Percentiles rank a stretch among this genome's conserved stretches.
Conservation (phyloP, 2,797 vertebrate genomes). For the Crenuchus spilurus region DNA sequence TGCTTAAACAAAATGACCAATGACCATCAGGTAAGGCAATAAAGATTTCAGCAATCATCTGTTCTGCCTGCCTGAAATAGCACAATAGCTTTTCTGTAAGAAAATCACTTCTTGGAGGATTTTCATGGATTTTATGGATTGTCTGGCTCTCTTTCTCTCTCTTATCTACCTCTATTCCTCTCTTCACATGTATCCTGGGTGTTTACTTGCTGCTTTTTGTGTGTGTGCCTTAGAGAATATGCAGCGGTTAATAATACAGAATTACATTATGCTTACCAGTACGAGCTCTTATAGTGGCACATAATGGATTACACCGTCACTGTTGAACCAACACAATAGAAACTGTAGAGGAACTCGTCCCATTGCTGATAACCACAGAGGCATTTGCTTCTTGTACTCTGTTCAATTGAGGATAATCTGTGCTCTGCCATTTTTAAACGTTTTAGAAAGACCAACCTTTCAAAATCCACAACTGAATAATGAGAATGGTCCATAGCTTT, state of each 20-base stretch:
- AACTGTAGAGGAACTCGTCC: conserved; percentile 10
- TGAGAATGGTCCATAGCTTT: no score
- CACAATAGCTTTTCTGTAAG: no score
- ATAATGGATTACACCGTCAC: conserved; percentile 35
- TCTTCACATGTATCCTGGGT: background rate
- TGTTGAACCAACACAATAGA: conserved; percentile 22
- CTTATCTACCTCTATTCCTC: background rate
- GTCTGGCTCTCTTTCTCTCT: background rate
- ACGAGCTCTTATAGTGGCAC: conserved; percentile 30
- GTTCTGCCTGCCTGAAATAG: no score
- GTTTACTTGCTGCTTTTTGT: conserved; percentile 18
- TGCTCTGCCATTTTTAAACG: conserved; percentile 5
- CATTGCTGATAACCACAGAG: background rate
- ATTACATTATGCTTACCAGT: conserved; percentile 35
- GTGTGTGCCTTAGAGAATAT: background rate
- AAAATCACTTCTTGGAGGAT: no score
- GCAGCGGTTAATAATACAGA: background rate
- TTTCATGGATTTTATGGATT: background rate
- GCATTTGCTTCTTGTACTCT: conserved; percentile 2
- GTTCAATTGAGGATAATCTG: conserved; percentile 20
- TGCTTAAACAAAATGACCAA: no score
- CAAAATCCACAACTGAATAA: background rate
- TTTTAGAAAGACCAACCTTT: background rate
- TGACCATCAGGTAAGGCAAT: no score
- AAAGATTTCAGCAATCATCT: no score